Evolutionary conservation across 30 jellyfish, hydroid and myxozoan species (phyloP), one percentile per base, ranked within the genome.

Genomic region (Catostylus mosaicus): DNA sequence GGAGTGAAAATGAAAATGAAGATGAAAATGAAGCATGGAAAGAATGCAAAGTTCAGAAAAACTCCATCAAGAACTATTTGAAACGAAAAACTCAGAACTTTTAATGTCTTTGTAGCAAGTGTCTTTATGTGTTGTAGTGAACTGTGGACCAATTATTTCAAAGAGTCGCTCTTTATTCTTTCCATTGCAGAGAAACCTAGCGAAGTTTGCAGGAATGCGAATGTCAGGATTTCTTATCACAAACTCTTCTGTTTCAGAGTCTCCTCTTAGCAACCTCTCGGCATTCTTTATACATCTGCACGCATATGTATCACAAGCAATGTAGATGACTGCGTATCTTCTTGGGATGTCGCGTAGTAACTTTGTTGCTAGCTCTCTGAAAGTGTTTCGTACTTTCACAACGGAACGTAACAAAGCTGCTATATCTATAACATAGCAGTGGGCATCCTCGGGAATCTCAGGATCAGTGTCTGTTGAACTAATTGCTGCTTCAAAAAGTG

Each of bases 151-250:
- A 16, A 78, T 40, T 24, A 60, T 24, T 10, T 78, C 89, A 33
- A 78, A 78, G 22, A 78, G 74, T 46, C 82, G 27, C 43, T 78
- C 89, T 62, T 62, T 78, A 47, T 74, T 78, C 29, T 29, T 24
- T 18, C 89, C 82, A 38, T 62, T 78, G 57, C 82, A 22, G 61
- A 78, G 6, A 35, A 78, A 78, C 5, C 6, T 48, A 7, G 2
- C 43, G 60, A 78, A 78, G 74, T 78, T 34, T 11, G 85, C 64
- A 19, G 85, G 85, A 38, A 74, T 74, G 14, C 23, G 29, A 35
- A 43, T 37, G 11, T 69, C 64, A 35, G 82, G 32, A 64, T 62
- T 78, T 34, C 26, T 30, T 7, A 78, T 60, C 34, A 61, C 72
- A 40, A 78, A 78, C 54, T 61, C 40, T 6, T 56, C 61, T 3